Conservation (phyloP, 2,113 vertebrate genomes). For the Gulo gulo region DNA sequence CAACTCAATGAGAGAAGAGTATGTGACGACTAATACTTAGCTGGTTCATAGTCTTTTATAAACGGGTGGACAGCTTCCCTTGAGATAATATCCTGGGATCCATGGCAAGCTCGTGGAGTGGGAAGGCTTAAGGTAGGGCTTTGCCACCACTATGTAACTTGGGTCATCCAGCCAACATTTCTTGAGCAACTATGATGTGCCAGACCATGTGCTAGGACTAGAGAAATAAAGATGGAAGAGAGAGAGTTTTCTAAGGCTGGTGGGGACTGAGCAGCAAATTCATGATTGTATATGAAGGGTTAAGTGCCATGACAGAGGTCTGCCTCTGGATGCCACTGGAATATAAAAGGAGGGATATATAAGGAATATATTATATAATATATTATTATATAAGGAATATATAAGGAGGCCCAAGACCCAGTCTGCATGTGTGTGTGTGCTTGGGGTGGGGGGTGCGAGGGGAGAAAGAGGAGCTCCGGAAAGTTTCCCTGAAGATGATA, state of each 20-base stretch:
- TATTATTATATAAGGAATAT: too few species aligned
- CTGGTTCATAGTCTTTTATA: conserved; percentile 18
- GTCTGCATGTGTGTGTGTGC: neutral
- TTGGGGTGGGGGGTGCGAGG: neutral
- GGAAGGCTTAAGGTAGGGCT: neutral
- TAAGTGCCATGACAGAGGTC: neutral
- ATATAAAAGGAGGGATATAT: neutral
- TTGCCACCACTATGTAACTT: neutral
- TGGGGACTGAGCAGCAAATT: neutral
- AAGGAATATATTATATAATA: too few species aligned
- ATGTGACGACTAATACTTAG: conserved; percentile 28
- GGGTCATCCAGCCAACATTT: neutral
- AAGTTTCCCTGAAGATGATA: neutral
- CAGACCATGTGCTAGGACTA: neutral
- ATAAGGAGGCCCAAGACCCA: neutral
- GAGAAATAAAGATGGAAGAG: neutral
- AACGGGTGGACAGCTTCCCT: conserved; percentile 19
- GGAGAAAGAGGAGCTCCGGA: neutral
- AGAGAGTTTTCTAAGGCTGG: neutral
- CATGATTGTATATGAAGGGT: neutral
- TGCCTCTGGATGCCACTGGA: neutral
- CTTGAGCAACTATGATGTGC: neutral
- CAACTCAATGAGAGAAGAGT: conserved; percentile 52
- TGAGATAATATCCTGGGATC: neutral
- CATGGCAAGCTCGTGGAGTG: neutral